Percentiles rank a stretch among this genome's conserved stretches.
Evolutionary conservation across 1,140 invertebrate genomes (phyloP).

Genomic region (Diprion similis): DNA sequence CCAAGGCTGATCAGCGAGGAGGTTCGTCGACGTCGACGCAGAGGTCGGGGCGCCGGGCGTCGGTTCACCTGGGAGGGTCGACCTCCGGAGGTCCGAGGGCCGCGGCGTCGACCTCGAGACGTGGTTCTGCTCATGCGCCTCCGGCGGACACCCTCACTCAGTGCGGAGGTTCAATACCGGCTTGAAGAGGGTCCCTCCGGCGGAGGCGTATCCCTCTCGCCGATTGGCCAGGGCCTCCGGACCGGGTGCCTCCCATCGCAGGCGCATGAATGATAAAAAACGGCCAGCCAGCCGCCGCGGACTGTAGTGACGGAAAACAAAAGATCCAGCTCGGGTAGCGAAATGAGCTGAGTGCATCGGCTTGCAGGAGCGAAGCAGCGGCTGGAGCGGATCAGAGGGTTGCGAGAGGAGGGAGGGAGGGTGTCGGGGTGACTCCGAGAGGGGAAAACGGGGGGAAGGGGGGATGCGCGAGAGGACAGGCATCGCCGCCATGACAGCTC

Average conservation of each 20-base stretch:
- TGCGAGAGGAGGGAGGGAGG: slow-evolving; percentile 18
- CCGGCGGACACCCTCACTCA: neutral
- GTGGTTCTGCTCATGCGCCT: neutral
- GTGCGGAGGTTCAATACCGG: neutral
- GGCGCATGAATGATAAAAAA: slow-evolving; percentile 2
- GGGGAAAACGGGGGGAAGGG: slow-evolving; percentile 16
- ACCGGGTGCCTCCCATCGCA: neutral
- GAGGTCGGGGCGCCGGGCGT: neutral
- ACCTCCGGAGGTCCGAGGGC: neutral
- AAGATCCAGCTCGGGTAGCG: too few relatives aligned
- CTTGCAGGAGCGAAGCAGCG: too few relatives aligned
- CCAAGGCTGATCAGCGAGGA: too few relatives aligned
- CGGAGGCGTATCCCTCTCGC: slow-evolving; percentile 6
- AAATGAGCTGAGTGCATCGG: too few relatives aligned
- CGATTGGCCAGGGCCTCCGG: neutral
- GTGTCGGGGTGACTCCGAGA: slow-evolving; percentile 15
- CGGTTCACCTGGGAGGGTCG: slow-evolving; percentile 4
- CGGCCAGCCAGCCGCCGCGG: neutral
- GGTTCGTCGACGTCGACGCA: too few relatives aligned
- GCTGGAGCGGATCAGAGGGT: slow-evolving; percentile 11
- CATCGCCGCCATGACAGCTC: slow-evolving; percentile 22
- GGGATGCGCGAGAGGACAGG: slow-evolving; percentile 21
- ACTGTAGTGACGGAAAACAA: too few relatives aligned
- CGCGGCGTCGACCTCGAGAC: neutral
- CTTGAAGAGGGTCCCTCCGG: slow-evolving; percentile 1